Evolutionary conservation across 2,797 vertebrate genomes (phyloP).

Genomic region (Australoheros facetus): DNA sequence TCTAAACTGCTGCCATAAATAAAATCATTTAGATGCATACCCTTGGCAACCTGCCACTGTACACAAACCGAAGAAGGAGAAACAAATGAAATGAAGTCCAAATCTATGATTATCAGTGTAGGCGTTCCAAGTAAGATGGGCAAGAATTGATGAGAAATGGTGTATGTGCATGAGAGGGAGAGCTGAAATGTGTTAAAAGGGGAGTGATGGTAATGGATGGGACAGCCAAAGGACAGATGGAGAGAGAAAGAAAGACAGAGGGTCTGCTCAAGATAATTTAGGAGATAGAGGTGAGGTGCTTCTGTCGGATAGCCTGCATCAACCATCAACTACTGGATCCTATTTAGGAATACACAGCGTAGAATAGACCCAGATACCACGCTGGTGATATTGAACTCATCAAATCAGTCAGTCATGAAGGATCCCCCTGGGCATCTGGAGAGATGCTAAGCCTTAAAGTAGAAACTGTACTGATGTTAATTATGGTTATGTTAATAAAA

Average conservation of each 20-base stretch:
- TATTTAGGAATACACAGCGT: conserved; percentile 34
- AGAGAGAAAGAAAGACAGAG: not conserved
- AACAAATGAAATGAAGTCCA: conserved; percentile 15
- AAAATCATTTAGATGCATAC: conserved; percentile 33
- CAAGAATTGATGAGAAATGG: not conserved
- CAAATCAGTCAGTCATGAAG: not conserved
- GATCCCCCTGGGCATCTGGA: not conserved
- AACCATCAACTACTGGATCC: conserved; percentile 29
- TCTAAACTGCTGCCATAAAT: conserved; percentile 19
- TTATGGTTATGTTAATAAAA: not conserved
- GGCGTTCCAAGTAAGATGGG: conserved; percentile 4
- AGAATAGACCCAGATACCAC: not conserved
- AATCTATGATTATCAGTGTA: not conserved
- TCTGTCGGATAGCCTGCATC: conserved; percentile 25
- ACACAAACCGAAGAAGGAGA: conserved; percentile 39
- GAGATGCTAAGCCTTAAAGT: not conserved
- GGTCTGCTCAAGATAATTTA: conserved; percentile 24
- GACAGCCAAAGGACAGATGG: conserved; percentile 35
- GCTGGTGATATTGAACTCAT: not conserved
- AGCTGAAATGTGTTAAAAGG: conserved; percentile 25
- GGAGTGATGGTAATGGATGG: conserved; percentile 22
- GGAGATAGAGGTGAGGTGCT: conserved; percentile 1
- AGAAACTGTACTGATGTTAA: not conserved
- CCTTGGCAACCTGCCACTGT: conserved; percentile 20
- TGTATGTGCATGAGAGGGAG: conserved; percentile 16